phyloP scores from a whole-genome alignment of 2,797 vertebrate species.

The Kryptopterus vitreolus region DNA sequence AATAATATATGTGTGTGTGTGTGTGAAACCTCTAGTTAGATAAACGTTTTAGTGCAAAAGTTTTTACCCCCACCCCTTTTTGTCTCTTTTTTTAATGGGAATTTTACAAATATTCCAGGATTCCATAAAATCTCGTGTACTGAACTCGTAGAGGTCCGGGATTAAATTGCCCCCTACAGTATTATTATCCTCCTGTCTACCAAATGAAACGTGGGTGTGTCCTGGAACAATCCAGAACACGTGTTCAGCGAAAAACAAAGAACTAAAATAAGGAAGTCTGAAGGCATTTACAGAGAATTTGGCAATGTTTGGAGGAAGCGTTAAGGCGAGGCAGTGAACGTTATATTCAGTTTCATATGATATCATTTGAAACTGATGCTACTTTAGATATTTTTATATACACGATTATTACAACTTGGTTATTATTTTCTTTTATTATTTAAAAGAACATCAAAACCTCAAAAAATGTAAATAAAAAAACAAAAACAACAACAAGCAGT shows the following conservation, averaged over 20 bases:
- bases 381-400: background rate
- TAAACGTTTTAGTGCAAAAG: too few species aligned
- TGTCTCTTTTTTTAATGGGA: too few species aligned
- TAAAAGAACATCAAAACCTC: background rate
- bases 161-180: too few species aligned
- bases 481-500: background rate
- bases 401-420: background rate
- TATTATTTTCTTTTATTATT: background rate
- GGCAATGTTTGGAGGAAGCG: background rate
- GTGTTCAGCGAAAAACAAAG: background rate
- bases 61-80: too few species aligned
- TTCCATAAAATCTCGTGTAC: too few species aligned
- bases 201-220: background rate
- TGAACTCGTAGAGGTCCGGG: too few species aligned
- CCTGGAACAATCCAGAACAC: background rate
- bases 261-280: conserved; percentile 2
- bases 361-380: background rate
- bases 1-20: too few species aligned
- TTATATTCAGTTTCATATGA: background rate
- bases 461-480: too few species aligned
- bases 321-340: background rate
- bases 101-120: too few species aligned
- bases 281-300: background rate
- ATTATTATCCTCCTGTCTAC: background rate
- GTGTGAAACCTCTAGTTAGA: too few species aligned